Evolutionary conservation across 2,797 vertebrate genomes (phyloP).

Genomic region (Valencia hispanica): DNA sequence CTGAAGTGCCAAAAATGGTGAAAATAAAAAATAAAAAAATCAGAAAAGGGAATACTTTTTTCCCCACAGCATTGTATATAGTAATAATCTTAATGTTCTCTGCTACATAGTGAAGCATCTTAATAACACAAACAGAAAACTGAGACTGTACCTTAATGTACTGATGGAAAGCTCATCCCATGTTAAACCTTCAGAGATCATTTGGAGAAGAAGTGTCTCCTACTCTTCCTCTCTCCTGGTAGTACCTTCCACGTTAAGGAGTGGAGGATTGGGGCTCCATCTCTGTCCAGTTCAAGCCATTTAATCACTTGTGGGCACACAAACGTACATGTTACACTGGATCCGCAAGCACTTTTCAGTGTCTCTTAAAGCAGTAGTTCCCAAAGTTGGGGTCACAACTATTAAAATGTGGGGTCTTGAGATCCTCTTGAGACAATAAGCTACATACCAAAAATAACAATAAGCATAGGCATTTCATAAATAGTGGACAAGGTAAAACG

Average conservation of each 20-base stretch:
- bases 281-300: slow-evolving; percentile 27
- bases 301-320: slow-evolving; percentile 10
- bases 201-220: slow-evolving; percentile 20
- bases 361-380: no score
- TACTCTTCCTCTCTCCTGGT: slow-evolving; percentile 8
- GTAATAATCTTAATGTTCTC: not conserved
- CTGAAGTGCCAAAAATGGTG: not conserved
- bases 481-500: no score
- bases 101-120: not conserved
- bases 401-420: no score
- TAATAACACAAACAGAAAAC: not conserved
- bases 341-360: not conserved
- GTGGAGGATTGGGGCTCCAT: slow-evolving; percentile 5
- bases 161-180: slow-evolving; percentile 67
- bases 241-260: slow-evolving; percentile 17
- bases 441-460: no score
- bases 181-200: slow-evolving; percentile 51
- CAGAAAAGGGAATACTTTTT: not conserved
- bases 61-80: no score
- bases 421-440: no score
- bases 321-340: not conserved
- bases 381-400: no score
- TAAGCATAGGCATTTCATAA: no score
- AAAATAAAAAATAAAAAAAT: not conserved
- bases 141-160: slow-evolving; percentile 49